Evolutionary conservation across 2,113 vertebrate species (phyloP), one percentile per base, ranked within the genome.

Genomic region (Cyanocitta stelleri): DNA sequence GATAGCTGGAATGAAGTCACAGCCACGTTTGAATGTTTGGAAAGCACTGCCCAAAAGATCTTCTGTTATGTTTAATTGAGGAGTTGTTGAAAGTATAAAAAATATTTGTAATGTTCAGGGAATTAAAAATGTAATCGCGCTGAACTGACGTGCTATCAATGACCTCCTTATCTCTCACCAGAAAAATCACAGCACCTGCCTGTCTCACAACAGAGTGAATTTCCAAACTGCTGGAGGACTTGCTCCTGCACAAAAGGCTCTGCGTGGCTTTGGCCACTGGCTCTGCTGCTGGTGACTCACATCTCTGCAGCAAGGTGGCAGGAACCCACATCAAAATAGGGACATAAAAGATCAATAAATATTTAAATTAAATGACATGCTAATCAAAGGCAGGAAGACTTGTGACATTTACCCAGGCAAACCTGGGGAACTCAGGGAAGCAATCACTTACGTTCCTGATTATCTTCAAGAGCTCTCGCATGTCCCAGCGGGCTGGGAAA

Each of bases 101-200:
- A 9, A 19, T 67, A 86, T 91, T 92, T 96, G 75, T 61, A 55
- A 51, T 78, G 62, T 84, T 58, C 71, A 72, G 49, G 76, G 94
- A 93, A 96, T 89, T 91, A 86, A 93, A 96, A 95, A 89, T 74
- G 87, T 43, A 92, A 85, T 91, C 81, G 93, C 91, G 55, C 59
- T 56, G 66, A 83, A 72, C 63, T 66, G 59, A 43, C 0, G 1
- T n/a, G 59, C 37, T 82, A 9, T 13, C 2, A 0, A 19, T 76
- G 71, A 39, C 81, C 83, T 85, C 69, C 44, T 67, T 23, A 33
- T 75, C 61, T 85, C 62, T 49, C 84, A 44, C 12, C 61, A 26
- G 62, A 80, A 71, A 78, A 87, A 33, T 11, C 10, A 13, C 18
- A 87, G 84, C 62, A 8, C 22, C 44, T 14, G 23, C 10, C 49